phyloP scores from a whole-genome alignment of 1,140 invertebrate genomes.

The Drosophila guanche region DNA sequence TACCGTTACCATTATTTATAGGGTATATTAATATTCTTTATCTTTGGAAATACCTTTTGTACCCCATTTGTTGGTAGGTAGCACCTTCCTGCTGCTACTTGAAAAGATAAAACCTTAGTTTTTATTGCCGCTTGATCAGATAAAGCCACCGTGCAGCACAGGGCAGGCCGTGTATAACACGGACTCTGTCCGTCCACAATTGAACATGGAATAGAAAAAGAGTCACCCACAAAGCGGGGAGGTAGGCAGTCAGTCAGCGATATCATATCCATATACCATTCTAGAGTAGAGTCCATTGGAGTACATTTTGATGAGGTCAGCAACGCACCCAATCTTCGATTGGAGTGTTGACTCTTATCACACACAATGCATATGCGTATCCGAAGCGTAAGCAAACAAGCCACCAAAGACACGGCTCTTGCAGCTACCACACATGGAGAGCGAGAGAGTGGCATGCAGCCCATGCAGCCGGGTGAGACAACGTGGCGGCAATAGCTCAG shows the following conservation, averaged over 20 bases:
- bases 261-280: slow-evolving; percentile 77
- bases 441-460: slow-evolving; percentile 1
- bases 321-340: slow-evolving; percentile 57
- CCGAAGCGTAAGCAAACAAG: slow-evolving; percentile 43
- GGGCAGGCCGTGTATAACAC: slow-evolving; percentile 65
- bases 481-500: slow-evolving; percentile 56
- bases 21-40: slow-evolving; percentile 83
- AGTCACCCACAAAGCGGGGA: slow-evolving; percentile 17
- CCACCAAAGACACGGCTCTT: slow-evolving; percentile 21
- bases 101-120: slow-evolving; percentile 83
- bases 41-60: slow-evolving; percentile 76
- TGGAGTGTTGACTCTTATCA: slow-evolving; percentile 59
- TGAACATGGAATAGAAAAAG: too few relatives aligned
- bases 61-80: slow-evolving; percentile 63
- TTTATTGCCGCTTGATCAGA: slow-evolving; percentile 83
- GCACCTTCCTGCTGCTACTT: slow-evolving; percentile 83
- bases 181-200: slow-evolving; percentile 2
- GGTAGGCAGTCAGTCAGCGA: slow-evolving; percentile 36
- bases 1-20: slow-evolving; percentile 72
- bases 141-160: slow-evolving; percentile 80
- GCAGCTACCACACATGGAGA: slow-evolving; percentile 28
- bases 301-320: slow-evolving; percentile 78
- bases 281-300: slow-evolving; percentile 68
- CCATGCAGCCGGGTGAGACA: slow-evolving; percentile 43
- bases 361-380: slow-evolving; percentile 42